Percentiles rank a stretch among this genome's conserved stretches.
phyloP scores from a whole-genome alignment of 2,797 vertebrate species.

The Botia kubotai region DNA sequence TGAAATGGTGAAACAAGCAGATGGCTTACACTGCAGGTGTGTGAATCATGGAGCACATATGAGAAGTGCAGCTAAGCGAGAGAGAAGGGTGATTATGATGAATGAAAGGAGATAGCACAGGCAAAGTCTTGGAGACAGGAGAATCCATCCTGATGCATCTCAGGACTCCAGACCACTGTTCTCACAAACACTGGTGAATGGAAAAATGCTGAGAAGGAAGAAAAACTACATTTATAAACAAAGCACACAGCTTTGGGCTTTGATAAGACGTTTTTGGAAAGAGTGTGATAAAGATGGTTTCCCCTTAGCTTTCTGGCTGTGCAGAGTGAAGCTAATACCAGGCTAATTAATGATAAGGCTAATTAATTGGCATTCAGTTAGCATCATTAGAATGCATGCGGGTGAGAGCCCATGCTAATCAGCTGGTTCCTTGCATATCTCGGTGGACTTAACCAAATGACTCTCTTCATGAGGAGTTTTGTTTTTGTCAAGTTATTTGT shows the following conservation, averaged over 20 bases:
- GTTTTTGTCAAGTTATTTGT: conserved; percentile 51
- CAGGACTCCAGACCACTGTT: conserved; percentile 24
- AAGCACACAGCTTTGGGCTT: neutral
- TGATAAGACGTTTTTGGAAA: conserved; percentile 43
- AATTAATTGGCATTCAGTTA: conserved; percentile 59
- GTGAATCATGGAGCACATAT: conserved; percentile 33
- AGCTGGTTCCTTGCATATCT: conserved; percentile 54
- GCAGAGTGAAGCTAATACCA: conserved; percentile 45
- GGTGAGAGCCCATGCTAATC: conserved; percentile 59
- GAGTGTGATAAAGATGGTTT: conserved; percentile 35
- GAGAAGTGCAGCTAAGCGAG: conserved; percentile 23
- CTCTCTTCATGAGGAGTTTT: conserved; percentile 50
- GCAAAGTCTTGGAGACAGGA: conserved; percentile 10
- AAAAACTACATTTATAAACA: conserved; percentile 21
- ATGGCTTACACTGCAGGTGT: conserved; percentile 55
- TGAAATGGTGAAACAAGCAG: conserved; percentile 45
- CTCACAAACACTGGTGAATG: conserved; percentile 12
- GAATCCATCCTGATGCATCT: conserved; percentile 40
- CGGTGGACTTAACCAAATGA: conserved; percentile 56
- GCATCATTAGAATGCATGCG: conserved; percentile 55
- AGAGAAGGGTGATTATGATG: conserved; percentile 46
- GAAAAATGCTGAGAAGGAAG: conserved; percentile 9
- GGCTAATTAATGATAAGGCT: conserved; percentile 32
- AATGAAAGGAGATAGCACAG: conserved; percentile 31
- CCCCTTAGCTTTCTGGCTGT: conserved; percentile 33